phyloP scores from a whole-genome alignment of 2,113 vertebrate genomes.

The Dasyprocta punctata region DNA sequence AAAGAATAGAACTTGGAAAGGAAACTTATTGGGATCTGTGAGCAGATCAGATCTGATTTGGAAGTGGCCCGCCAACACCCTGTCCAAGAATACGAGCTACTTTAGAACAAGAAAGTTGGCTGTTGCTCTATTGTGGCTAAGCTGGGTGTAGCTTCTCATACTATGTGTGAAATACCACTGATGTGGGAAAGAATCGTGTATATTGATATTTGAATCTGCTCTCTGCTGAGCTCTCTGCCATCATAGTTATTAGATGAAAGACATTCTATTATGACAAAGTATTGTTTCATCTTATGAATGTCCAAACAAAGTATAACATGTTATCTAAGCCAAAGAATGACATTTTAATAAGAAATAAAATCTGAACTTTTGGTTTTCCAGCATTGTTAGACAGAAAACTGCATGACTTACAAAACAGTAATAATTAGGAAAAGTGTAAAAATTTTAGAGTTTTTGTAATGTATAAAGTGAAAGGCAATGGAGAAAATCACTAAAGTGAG shows the following conservation, averaged over 20 bases:
- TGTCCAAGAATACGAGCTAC: conserved; percentile 26
- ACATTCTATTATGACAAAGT: not conserved
- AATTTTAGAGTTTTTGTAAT: conserved; percentile 4
- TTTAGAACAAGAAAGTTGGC: conserved; percentile 35
- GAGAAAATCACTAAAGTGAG: conserved; percentile 18
- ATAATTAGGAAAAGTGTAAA: conserved; percentile 27
- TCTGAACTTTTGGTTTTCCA: not conserved
- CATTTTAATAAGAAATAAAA: conserved; percentile 61
- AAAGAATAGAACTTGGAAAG: conserved; percentile 40
- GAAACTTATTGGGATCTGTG: conserved; percentile 49
- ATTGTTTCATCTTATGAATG: conserved; percentile 14
- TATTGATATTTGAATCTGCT: conserved; percentile 22
- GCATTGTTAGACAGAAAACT: not conserved
- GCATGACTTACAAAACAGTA: not conserved
- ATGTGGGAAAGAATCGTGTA: not conserved
- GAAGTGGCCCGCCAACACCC: not conserved
- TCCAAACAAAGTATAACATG: conserved; percentile 17
- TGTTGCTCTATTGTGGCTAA: not conserved
- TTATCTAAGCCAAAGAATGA: not conserved
- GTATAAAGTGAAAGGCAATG: not conserved
- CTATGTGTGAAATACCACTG: not conserved
- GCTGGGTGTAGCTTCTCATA: conserved; percentile 19
- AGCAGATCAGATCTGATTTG: conserved; percentile 46
- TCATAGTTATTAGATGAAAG: not conserved
- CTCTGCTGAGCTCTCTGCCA: not conserved